Evolutionary conservation across 1,140 invertebrate genomes (phyloP), one percentile per base, ranked within the genome.

Genomic region (Brachystomella parvula): DNA sequence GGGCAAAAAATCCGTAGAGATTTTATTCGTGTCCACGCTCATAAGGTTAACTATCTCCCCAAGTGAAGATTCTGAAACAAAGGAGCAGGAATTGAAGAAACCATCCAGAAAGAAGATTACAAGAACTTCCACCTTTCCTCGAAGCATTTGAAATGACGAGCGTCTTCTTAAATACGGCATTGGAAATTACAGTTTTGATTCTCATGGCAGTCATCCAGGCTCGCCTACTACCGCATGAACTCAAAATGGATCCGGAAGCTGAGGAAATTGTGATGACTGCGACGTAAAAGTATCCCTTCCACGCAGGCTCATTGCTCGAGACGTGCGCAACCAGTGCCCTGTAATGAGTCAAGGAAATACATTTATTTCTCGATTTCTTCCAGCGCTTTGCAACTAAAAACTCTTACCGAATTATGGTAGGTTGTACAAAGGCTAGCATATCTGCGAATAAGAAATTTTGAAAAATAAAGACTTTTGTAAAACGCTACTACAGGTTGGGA

Each of bases 21-120:
- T 90, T 74, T 90, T 80, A 74, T 88, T 85, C 1, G 84, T 84
- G 77, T 93, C 90, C 0, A 94, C 90, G 0, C 92, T 87, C 92
- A 96, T 96, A 61, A 96, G 78, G 78, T 96, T 96, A 0, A 95
- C 92, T 74, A 90, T 89, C 83, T 94, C 91, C 60, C 92, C 93
- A 26, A 93, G 87, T 0, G 92, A 94, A 2, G 87, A 89, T 30
- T 78, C 75, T 64, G 3, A 89, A 60, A 29, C 35, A n/a, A n/a
- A n/a, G n/a, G n/a, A n/a, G n/a, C n/a, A n/a, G n/a, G n/a, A n/a
- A n/a, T n/a, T n/a, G n/a, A n/a, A n/a, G n/a, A n/a, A n/a, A n/a
- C n/a, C n/a, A n/a, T n/a, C n/a, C n/a, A n/a, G n/a, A n/a, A n/a
- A n/a, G n/a, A n/a, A n/a, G n/a, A n/a, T n/a, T n/a, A n/a, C n/a